Base-by-base conservation (phyloP, 2,797 vertebrate species). In the Psittacula derbiana region DNA sequence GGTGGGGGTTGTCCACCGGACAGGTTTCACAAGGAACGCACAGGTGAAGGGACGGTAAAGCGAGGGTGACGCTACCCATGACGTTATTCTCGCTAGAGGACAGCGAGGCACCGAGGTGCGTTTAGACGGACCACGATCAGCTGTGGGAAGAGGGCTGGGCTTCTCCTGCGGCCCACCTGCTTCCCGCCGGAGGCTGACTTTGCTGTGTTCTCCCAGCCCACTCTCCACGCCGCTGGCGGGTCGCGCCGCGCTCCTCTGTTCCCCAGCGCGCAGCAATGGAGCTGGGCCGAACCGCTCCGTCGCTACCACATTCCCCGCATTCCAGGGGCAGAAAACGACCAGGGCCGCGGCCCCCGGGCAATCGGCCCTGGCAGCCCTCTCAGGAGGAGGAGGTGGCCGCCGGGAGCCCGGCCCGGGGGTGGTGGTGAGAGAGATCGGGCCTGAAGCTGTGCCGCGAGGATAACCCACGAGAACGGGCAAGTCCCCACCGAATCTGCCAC, bases 51-150 rank as follows among this genome's bases (percentile, higher is more conserved):
- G 41, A 8, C n/a, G 4, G 31, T 16, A 16, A 5, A 20, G 11
- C 25, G 13, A 38, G 40, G 49, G 49, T 57, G 82, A 69, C 25
- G 25, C 33, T 11, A 6, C 6, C 3, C 33, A 16, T 60, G 58
- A 85, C 46, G 9, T 25, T 43, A 31, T 1, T 12, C 9, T 3
- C 21, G 27, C 19, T 36, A 6, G 2, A 2, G 9, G 12, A 3
- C 46, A 19, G 41, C 41, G 3, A 2, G 0, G 21, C 72, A 5
- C 49, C 47, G 1, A 20, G 33, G 21, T 4, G 33, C 2, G 16
- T 10, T 49, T 23, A 23, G 1, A 27, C 3, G 8, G 3, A 57
- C 8, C 71, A 8, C 5, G 10, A 24, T 30, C 6, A 30, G 33
- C 50, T 16, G 20, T 2, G 44, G 18, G 19, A 25, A 16, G n/a